Evolutionary conservation across 2,888 invertebrate genomes (phyloP), one percentile per base, ranked within the genome.

Genomic region (Tenodera sinensis): DNA sequence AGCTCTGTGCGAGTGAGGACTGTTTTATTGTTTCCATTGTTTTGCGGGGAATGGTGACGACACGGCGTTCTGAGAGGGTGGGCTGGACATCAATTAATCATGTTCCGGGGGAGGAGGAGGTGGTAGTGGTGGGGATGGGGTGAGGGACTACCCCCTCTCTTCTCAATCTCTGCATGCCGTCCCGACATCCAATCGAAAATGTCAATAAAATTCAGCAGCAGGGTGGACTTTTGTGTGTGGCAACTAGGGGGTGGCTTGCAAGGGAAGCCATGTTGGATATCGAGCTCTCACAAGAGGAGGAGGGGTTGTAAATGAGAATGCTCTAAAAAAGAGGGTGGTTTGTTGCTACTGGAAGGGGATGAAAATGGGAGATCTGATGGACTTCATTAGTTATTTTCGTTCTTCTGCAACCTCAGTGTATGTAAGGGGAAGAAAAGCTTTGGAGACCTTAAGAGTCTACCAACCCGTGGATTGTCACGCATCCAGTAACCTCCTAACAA

Each of bases 61-160:
- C 54, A 47, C 30, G 71, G 86, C 71, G 81, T 86, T 42, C 47
- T 28, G 85, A 42, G 27, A 30, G 82, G 87, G 89, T 85, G 89
- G 89, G 89, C 89, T 86, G 89, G 89, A 89, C 89, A 89, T 89
- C 89, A 89, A 89, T 89, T 89, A 89, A 89, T 89, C 89, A 89
- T 89, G 89, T 85, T 86, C 87, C 83, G 87, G 82, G 87, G 83
- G 83, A n/a, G n/a, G 28, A 34, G 71, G 88, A 25, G 88, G 27
- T 47, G 88, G 27, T 47, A 25, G n/a, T 71, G 88, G 84, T 27
- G 85, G 89, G 89, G 83, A 42, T 47, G 28, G 83, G 88, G 88
- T 82, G 84, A 83, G 83, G 83, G 42, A 30, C 82, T 82, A 47
- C 84, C 88, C 54, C 34, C 54, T 47, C 83, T 28, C 30, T 83